A percentile compares a stretch with the other conserved stretches of the same genome.
Conservation (phyloP, 2,113 vertebrate genomes). For the Paradisaea rubra region DNA sequence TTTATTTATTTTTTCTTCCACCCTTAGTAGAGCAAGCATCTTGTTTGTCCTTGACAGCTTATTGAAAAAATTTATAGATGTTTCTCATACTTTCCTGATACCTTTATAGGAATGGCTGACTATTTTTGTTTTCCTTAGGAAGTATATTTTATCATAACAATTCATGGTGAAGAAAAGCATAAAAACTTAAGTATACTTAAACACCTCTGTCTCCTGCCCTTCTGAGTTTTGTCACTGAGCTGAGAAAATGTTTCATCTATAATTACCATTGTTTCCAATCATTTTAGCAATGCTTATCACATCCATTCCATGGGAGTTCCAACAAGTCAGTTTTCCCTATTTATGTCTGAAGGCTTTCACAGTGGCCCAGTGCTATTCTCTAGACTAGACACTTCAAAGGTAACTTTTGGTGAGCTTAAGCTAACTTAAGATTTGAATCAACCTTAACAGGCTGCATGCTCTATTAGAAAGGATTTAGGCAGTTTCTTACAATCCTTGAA, state of each 20-base stretch:
- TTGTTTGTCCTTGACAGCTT: neutral
- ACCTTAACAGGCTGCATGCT: neutral
- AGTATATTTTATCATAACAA: neutral
- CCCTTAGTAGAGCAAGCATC: neutral
- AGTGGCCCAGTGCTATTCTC: neutral
- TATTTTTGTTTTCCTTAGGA: neutral
- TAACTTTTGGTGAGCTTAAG: neutral
- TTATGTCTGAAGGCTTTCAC: neutral
- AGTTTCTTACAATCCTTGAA: neutral
- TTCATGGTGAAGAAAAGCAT: neutral
- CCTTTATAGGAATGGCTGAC: neutral
- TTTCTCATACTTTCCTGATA: neutral
- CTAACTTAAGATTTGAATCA: neutral
- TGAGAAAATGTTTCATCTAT: neutral
- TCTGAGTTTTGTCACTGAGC: neutral
- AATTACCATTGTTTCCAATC: neutral
- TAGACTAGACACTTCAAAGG: neutral
- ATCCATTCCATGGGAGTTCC: neutral
- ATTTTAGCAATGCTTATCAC: neutral
- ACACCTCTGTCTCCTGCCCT: neutral
- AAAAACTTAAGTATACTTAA: neutral
- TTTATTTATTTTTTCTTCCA: neutral
- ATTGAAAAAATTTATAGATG: neutral
- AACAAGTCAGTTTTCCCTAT: neutral
- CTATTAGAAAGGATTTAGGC: neutral